Evolutionary conservation across 2,113 vertebrate species (phyloP).

Genomic region (Chamaetylas fuelleborni): DNA sequence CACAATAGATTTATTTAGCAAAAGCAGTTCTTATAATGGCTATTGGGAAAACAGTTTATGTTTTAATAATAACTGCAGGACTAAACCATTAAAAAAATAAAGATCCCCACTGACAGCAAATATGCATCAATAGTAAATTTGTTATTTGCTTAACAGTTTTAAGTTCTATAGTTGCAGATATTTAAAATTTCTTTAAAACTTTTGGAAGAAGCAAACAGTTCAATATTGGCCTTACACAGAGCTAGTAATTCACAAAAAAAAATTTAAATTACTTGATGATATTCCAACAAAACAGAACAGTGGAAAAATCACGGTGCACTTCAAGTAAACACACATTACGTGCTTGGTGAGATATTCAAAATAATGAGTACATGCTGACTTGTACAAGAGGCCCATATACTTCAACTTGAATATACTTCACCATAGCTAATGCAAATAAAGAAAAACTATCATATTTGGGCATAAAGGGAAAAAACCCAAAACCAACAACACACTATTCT

Average conservation of each 20-base stretch:
- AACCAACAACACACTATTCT: background rate
- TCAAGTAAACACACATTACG: background rate
- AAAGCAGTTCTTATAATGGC: background rate
- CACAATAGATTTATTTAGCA: background rate
- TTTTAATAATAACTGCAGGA: conserved; percentile 28
- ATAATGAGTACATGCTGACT: background rate
- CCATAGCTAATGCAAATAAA: background rate
- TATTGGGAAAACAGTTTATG: background rate
- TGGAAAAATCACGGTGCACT: background rate
- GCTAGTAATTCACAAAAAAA: background rate
- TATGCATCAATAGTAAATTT: background rate
- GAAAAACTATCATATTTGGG: background rate
- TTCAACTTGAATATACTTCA: background rate
- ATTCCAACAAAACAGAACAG: background rate
- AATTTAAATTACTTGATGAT: background rate
- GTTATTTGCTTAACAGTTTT: background rate
- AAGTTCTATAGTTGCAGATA: background rate
- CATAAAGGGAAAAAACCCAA: background rate
- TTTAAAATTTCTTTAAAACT: background rate
- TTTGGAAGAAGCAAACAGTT: background rate
- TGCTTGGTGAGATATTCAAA: background rate
- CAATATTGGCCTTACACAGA: background rate
- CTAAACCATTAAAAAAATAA: background rate
- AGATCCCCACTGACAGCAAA: background rate
- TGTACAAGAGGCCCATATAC: background rate